Conservation (phyloP, 2,888 invertebrate genomes). For the Polyploca ridens region DNA sequence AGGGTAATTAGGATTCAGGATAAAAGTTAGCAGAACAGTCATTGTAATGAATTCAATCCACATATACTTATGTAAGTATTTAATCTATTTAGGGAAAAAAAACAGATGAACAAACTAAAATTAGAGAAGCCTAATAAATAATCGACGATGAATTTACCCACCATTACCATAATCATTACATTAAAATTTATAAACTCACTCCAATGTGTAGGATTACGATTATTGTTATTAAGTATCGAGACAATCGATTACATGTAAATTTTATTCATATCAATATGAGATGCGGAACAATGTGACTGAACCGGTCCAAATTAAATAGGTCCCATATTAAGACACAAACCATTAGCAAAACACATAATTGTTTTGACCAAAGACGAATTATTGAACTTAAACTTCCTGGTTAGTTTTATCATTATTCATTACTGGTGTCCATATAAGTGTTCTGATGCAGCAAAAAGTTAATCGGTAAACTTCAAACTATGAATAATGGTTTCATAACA, state of each 20-base stretch:
- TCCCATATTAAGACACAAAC: constrained; percentile 47
- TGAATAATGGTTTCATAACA: not conserved
- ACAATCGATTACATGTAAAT: constrained; percentile 62
- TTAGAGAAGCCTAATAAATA: not conserved
- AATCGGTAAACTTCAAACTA: not conserved
- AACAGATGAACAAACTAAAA: too few relatives aligned
- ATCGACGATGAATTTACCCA: not conserved
- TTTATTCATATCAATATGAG: constrained; percentile 48
- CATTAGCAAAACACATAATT: constrained; percentile 57
- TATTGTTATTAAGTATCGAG: constrained; percentile 25
- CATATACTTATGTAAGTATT: too few relatives aligned
- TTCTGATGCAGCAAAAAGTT: constrained; percentile 13
- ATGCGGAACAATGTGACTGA: constrained; percentile 57
- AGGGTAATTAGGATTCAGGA: too few relatives aligned
- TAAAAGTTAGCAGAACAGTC: too few relatives aligned
- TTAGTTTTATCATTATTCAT: constrained; percentile 37
- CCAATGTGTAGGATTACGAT: constrained; percentile 36
- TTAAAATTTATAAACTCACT: not conserved
- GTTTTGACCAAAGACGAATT: constrained; percentile 52
- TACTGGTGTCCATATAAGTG: constrained; percentile 16
- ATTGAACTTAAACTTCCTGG: constrained; percentile 54
- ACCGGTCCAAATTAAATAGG: constrained; percentile 48
- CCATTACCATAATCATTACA: constrained; percentile 4
- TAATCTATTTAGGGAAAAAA: too few relatives aligned
- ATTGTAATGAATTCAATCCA: too few relatives aligned